Evolutionary conservation across 2,113 vertebrate genomes (phyloP), one percentile per base, ranked within the genome.

Genomic region (Vicugna pacos): DNA sequence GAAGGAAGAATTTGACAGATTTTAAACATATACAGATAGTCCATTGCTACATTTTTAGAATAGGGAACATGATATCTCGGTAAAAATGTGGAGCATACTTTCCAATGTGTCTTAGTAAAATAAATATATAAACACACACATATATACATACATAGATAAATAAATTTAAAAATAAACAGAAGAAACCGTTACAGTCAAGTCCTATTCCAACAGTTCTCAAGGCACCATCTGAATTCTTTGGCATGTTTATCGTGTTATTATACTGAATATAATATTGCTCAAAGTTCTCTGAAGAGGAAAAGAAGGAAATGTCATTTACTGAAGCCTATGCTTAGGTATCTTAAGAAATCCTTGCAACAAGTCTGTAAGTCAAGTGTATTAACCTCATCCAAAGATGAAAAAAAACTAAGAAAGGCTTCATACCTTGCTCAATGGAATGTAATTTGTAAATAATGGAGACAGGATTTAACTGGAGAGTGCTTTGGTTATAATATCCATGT

Each of bases 1-100:
- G 73, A 85, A 94, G 94, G 65, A 79, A 79, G 24, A 56, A 76
- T 73, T 65, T 96, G 75, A 94, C 35, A 95, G 35, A 91, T 89
- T 91, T 96, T 91, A 91, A 89, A 83, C 28, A 77, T 64, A 70
- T 60, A 46, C 10, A 69, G 62, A 72, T 9, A 89, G 42, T 22
- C 11, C 3, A 14, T 67, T 48, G 93, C 62, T 87, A 70, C 17
- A 97, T 89, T 80, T 95, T 92, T 50, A 62, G 4, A 48, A 90
- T 86, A 48, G 62, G 24, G 83, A 97, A 86, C 22, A 19, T 1
- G 84, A 64, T 82, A 60, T 80, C 94, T 93, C 72, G 84, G 28
- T 32, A 93, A 85, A 95, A 86, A 77, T 64, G 5, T 69, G 32
- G 8, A 75, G 58, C 24, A 42, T 7, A 76, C 95, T 88, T 92